Conservation (phyloP, 2,113 vertebrate genomes). For the Crocuta crocuta region DNA sequence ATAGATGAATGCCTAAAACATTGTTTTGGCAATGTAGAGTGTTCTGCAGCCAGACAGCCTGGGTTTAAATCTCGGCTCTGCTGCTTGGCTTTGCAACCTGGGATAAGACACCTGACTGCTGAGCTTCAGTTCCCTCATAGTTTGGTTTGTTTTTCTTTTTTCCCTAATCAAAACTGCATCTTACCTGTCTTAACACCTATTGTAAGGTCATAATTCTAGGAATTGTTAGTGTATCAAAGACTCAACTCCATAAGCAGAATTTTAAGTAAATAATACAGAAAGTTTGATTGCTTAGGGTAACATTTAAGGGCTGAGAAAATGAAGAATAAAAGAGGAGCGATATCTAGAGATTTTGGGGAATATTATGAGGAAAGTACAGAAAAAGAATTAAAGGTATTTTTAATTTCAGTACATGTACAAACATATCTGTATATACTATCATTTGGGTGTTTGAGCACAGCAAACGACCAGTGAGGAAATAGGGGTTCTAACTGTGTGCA, state of each 20-base stretch:
- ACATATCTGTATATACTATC: background rate
- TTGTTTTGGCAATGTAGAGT: background rate
- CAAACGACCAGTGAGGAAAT: background rate
- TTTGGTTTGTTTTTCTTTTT: background rate
- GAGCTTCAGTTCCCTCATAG: background rate
- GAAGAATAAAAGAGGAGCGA: background rate
- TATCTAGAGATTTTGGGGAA: background rate
- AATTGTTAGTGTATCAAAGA: background rate
- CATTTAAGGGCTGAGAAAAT: background rate
- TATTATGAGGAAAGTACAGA: background rate
- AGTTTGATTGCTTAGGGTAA: background rate
- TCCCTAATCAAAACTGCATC: background rate
- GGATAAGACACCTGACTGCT: background rate
- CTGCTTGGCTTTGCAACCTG: background rate
- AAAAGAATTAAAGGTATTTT: background rate
- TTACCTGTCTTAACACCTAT: background rate
- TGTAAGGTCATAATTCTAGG: background rate
- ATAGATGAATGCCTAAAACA: background rate
- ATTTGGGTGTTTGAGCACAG: background rate
- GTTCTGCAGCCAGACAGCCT: background rate
- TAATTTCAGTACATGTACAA: background rate
- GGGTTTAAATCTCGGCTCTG: background rate
- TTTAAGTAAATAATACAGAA: conserved; percentile 30
- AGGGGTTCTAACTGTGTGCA: background rate
- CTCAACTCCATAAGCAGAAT: conserved; percentile 2